Conservation (phyloP, 2,797 vertebrate genomes). For the Arnoldichthys spilopterus region DNA sequence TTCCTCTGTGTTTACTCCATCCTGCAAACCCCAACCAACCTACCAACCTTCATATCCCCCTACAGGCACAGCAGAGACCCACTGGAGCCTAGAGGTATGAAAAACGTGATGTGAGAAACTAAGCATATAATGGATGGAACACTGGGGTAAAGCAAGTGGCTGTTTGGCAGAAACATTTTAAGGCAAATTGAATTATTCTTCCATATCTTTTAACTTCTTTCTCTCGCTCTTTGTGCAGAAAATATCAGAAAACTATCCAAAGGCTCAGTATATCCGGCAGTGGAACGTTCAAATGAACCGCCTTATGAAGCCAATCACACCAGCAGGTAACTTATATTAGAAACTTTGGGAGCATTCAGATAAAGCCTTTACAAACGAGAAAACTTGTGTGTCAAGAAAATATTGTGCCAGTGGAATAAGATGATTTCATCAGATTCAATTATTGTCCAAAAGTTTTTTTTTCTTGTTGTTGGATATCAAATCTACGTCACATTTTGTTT, state of each 20-base stretch:
- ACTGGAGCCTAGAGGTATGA: slow-evolving; percentile 23
- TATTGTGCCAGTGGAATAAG: too few species aligned
- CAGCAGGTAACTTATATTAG: slow-evolving; percentile 70
- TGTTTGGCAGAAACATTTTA: not conserved
- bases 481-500: not conserved
- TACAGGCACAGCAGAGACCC: slow-evolving; percentile 4
- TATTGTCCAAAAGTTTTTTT: not conserved
- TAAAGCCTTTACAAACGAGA: too few species aligned
- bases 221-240: slow-evolving; percentile 64
- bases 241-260: slow-evolving; percentile 70
- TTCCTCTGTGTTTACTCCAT: not conserved
- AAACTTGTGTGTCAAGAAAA: not conserved
- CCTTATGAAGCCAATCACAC: slow-evolving; percentile 78
- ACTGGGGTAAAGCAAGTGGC: not conserved
- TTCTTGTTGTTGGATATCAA: not conserved
- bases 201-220: not conserved
- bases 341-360: not conserved
- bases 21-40: not conserved
- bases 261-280: slow-evolving; percentile 67
- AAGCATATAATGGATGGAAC: not conserved
- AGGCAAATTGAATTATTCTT: not conserved
- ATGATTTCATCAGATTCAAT: too few species aligned
- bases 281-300: slow-evolving; percentile 83
- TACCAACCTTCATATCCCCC: not conserved
- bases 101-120: not conserved